Percentiles rank a stretch among this genome's conserved stretches.
Conservation (phyloP, 2,113 vertebrate genomes). For the Malurus cyaneus region DNA sequence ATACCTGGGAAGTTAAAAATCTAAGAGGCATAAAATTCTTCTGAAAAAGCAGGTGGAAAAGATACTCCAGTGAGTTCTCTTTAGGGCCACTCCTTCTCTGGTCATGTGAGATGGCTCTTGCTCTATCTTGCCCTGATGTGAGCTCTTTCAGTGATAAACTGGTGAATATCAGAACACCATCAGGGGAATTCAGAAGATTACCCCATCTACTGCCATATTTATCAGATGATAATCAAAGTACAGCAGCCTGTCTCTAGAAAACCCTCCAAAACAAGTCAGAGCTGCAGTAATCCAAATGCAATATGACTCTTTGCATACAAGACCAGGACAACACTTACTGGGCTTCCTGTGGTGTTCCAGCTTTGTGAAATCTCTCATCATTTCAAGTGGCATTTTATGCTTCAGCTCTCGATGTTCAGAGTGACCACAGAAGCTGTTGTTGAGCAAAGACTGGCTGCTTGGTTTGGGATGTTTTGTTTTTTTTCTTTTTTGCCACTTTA, state of each 20-base stretch:
- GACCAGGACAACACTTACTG: not conserved
- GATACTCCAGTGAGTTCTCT: not conserved
- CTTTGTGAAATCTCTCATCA: not conserved
- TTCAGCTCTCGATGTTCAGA: not conserved
- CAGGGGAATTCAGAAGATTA: not conserved
- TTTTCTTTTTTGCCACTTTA: not conserved
- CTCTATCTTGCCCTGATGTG: not conserved
- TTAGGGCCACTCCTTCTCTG: not conserved
- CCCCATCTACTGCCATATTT: not conserved
- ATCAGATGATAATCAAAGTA: not conserved
- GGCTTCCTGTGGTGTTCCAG: not conserved
- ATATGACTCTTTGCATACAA: not conserved
- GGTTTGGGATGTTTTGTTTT: not conserved
- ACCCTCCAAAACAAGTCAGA: not conserved
- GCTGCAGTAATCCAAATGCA: not conserved
- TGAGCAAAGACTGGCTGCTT: not conserved
- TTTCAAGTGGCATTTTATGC: not conserved
- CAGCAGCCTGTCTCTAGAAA: not conserved
- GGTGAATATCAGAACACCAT: not conserved
- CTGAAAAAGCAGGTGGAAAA: not conserved
- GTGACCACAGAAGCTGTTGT: conserved; percentile 54
- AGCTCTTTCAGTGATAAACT: not conserved
- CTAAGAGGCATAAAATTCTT: not conserved
- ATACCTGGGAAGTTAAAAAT: not conserved
- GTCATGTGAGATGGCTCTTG: not conserved